Conservation (phyloP, 2,113 vertebrate genomes). For the Oreochromis spilurus region DNA sequence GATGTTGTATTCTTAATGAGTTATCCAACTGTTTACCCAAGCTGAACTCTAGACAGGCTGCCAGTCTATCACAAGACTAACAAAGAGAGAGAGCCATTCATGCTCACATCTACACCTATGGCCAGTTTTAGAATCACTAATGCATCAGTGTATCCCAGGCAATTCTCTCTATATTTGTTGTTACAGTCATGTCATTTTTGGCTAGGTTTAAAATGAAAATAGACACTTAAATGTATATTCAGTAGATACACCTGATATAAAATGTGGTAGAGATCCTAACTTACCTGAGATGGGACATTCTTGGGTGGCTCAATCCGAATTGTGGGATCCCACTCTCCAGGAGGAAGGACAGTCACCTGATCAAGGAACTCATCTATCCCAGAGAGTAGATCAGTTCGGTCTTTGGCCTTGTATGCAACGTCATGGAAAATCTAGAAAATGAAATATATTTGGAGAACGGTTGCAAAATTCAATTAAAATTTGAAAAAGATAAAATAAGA, state of each 20-base stretch:
- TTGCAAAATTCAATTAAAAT: background rate
- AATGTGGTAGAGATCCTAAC: background rate
- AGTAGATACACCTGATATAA: background rate
- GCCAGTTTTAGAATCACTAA: background rate
- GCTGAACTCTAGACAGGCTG: background rate
- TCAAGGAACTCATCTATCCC: slow-evolving; percentile 96
- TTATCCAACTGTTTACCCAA: background rate
- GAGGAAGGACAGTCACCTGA: slow-evolving; percentile 93
- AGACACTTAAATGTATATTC: background rate
- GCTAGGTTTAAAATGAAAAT: background rate
- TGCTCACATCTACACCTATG: background rate
- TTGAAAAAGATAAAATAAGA: background rate
- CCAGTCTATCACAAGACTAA: background rate
- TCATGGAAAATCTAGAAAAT: slow-evolving; percentile 87
- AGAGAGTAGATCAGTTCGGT: slow-evolving; percentile 88
- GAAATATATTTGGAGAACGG: background rate
- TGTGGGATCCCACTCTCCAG: slow-evolving; percentile 95
- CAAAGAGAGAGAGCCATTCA: background rate
- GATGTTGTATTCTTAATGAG: background rate
- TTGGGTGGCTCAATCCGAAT: slow-evolving; percentile 96
- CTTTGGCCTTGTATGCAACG: slow-evolving; percentile 96
- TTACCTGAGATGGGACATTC: slow-evolving; percentile 93
- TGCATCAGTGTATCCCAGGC: background rate
- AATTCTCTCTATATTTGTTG: background rate
- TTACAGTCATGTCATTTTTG: background rate